Percentiles rank a stretch among this genome's conserved stretches.
phyloP scores from a whole-genome alignment of 2,113 vertebrate genomes.

The Diadophis punctatus region DNA sequence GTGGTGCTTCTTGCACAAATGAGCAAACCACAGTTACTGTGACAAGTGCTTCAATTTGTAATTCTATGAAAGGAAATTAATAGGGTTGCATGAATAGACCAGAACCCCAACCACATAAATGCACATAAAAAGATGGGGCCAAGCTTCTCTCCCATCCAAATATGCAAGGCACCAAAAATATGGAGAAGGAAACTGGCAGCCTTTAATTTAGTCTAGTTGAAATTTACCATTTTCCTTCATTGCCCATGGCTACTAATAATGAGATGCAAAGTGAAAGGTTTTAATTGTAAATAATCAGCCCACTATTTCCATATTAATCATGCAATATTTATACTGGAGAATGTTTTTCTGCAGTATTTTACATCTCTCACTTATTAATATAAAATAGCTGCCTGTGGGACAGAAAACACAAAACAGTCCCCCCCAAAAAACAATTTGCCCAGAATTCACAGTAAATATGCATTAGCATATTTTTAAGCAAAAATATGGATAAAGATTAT shows the following conservation, averaged over 20 bases:
- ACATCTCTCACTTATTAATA: not conserved
- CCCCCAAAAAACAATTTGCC: not conserved
- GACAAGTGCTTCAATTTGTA: constrained; percentile 1
- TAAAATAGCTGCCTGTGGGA: not conserved
- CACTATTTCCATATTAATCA: not conserved
- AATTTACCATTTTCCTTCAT: constrained; percentile 14
- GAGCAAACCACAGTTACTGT: constrained; percentile 12
- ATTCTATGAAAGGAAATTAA: constrained; percentile 14
- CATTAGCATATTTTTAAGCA: not conserved
- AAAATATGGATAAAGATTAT: not conserved
- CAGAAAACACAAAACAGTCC: not conserved
- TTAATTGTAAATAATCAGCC: not conserved
- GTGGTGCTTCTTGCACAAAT: constrained; percentile 4
- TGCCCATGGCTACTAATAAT: constrained; percentile 1
- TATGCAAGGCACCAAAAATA: constrained; percentile 2
- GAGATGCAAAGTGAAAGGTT: not conserved
- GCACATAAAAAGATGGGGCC: not conserved
- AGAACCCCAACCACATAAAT: not conserved
- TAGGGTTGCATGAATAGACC: constrained; percentile 18
- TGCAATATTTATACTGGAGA: not conserved
- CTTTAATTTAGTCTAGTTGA: constrained; percentile 15
- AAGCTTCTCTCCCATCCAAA: not conserved
- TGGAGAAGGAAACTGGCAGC: not conserved
- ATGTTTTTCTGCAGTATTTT: not conserved
- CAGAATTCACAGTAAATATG: not conserved